These are phyloP conservation scores for Conistra vaccinii DNA, from an alignment of 2,888 invertebrate genomes.

Conservation along the genomic window DNA sequence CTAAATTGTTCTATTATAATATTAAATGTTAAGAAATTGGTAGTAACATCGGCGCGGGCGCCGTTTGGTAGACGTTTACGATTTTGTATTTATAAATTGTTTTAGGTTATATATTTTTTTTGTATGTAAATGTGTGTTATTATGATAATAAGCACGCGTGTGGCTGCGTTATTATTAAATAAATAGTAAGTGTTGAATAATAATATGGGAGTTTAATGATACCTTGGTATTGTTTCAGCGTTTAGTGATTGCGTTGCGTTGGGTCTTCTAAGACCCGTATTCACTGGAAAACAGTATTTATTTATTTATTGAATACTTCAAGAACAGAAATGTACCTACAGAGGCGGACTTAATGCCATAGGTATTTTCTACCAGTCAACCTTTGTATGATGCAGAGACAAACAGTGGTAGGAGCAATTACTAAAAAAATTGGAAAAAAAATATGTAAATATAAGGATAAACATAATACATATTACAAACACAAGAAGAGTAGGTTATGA, in stretches of 20 bases:
- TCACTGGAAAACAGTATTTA: not conserved
- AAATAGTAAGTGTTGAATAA: constrained; percentile 28
- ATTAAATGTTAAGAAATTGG: constrained; percentile 68
- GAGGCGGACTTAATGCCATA: too few relatives aligned
- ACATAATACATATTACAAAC: too few relatives aligned
- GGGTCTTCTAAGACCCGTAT: not conserved
- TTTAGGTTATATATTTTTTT: constrained; percentile 49
- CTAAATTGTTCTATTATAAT: constrained; percentile 74
- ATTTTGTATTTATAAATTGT: constrained; percentile 47
- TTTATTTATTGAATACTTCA: too few relatives aligned
- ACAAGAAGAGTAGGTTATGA: not conserved
- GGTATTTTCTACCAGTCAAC: too few relatives aligned
- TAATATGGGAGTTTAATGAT: constrained; percentile 22
- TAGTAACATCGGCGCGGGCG: constrained; percentile 41
- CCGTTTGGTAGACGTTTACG: constrained; percentile 37
- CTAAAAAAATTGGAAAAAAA: too few relatives aligned
- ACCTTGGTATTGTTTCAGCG: constrained; percentile 1
- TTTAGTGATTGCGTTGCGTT: not conserved
- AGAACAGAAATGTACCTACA: too few relatives aligned
- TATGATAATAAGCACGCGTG: constrained; percentile 38
- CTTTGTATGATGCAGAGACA: too few relatives aligned
- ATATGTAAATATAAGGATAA: too few relatives aligned
- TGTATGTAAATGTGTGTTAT: constrained; percentile 35
- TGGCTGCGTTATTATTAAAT: constrained; percentile 27
- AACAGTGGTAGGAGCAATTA: too few relatives aligned